Evolutionary conservation across 2,797 vertebrate genomes (phyloP), one percentile per base, ranked within the genome.

Genomic region (Dromococcyx pavoninus): DNA sequence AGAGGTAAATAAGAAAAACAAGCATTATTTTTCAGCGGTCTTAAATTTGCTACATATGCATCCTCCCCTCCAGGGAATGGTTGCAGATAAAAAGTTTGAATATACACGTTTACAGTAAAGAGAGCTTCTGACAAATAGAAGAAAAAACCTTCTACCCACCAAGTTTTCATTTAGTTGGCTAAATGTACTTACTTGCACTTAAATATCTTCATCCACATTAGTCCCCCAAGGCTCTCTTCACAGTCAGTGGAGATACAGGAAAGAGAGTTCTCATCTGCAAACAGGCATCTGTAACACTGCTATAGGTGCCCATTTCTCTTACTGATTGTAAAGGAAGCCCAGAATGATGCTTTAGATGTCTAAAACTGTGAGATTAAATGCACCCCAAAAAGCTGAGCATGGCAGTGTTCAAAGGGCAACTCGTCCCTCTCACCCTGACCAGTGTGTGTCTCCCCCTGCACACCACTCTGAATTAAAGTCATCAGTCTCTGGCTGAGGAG

Each of bases 401-500:
- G 0, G 35, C 33, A 37, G 28, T 18, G 33, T 22, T 57, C 33
- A 33, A 51, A 50, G 32, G 22, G 16, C 61, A 86, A 65, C 54
- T 62, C 28, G 33, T 46, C 62, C 17, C 48, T 67, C 39, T 56
- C 28, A 64, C 16, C 9, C 33, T 0, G 1, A 44, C 41, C 41
- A 65, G 11, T 3, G 8, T 0, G 0, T 35, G 70, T 56, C 62
- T n/a, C n/a, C 11, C 21, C 25, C 24, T 0, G 0, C 1, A 1
- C 21, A 14, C 13, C 6, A 25, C 0, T 1, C 14, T 62, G 54
- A 74, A 44, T 35, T 89, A 37, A 73, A 92, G 11, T 28, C 77
- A 86, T 28, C 19, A 43, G 14, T 41, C 8, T n/a, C 6, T 0
- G 13, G 66, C 32, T 57, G 19, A 65, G 78, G 28, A 78, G 32